Evolutionary conservation across 2,888 invertebrate genomes (phyloP).

Genomic region (Drosophila austrosaltans): DNA sequence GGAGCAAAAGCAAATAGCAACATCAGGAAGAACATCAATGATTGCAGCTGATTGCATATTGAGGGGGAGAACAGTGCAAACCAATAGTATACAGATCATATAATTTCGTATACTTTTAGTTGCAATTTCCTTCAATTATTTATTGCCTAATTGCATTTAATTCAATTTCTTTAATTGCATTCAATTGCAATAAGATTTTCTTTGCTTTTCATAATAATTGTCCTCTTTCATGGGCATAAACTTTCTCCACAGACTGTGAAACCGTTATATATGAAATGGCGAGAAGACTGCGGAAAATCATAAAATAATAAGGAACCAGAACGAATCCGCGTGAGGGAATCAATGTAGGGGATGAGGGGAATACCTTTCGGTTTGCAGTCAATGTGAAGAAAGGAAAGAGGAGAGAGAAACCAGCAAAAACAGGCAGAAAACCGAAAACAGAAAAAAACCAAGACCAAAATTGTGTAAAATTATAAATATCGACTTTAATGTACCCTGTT

Average conservation of each 20-base stretch:
- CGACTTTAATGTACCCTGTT: background rate
- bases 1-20: constrained; percentile 20
- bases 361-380: constrained; percentile 9
- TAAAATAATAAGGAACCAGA: constrained; percentile 75
- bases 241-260: constrained; percentile 28
- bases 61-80: constrained; percentile 48
- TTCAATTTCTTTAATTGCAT: background rate
- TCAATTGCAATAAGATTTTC: background rate
- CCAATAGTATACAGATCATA: constrained; percentile 11
- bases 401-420: constrained; percentile 36
- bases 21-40: constrained; percentile 49
- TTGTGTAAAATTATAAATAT: background rate
- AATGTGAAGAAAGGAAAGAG: constrained; percentile 17
- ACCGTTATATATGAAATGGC: constrained; percentile 54
- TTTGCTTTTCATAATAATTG: background rate
- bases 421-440: constrained; percentile 35
- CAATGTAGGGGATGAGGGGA: background rate
- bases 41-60: constrained; percentile 57
- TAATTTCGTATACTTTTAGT: background rate
- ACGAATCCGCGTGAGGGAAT: constrained; percentile 29
- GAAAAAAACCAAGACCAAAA: constrained; percentile 42
- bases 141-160: background rate
- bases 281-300: constrained; percentile 53
- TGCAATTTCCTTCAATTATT: background rate
- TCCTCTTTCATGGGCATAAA: background rate